Evolutionary conservation across 2,888 invertebrate species (phyloP).

Genomic region (Seira sanloemensis): DNA sequence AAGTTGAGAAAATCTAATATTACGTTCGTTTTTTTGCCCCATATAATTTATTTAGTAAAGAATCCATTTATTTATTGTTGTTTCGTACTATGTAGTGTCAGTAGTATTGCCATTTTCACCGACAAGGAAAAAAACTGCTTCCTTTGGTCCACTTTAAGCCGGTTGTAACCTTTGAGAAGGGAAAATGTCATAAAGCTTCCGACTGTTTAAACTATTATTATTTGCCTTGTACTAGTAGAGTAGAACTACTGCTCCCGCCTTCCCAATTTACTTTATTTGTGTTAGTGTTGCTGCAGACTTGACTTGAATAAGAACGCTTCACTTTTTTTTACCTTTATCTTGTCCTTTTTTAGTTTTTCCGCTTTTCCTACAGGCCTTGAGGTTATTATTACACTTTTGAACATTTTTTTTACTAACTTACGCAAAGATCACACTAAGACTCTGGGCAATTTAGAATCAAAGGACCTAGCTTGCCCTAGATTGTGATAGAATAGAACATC

Average conservation of each 20-base stretch:
- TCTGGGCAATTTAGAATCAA: conserved; percentile 33
- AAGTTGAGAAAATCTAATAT: no score
- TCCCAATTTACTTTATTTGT: conserved; percentile 33
- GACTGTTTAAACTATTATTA: not conserved
- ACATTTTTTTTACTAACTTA: conserved; percentile 26
- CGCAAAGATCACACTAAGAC: not conserved
- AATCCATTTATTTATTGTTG: no score
- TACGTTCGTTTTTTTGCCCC: no score
- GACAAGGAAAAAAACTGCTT: no score
- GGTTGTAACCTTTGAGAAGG: no score
- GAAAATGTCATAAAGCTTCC: conserved; percentile 31
- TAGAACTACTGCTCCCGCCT: no score
- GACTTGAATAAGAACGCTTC: not conserved
- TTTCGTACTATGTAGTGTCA: no score
- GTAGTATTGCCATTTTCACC: no score
- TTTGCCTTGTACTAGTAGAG: no score
- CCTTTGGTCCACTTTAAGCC: no score
- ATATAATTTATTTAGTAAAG: no score
- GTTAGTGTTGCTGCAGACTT: conserved; percentile 3
- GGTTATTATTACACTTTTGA: conserved; percentile 42
- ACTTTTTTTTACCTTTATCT: conserved; percentile 19
- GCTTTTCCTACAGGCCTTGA: not conserved
- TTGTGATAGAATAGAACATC: conserved; percentile 5
- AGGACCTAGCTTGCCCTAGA: conserved; percentile 35
- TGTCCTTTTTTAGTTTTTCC: conserved; percentile 8